Conservation (phyloP, 2,888 invertebrate species). For the Diachrysia chrysitis region DNA sequence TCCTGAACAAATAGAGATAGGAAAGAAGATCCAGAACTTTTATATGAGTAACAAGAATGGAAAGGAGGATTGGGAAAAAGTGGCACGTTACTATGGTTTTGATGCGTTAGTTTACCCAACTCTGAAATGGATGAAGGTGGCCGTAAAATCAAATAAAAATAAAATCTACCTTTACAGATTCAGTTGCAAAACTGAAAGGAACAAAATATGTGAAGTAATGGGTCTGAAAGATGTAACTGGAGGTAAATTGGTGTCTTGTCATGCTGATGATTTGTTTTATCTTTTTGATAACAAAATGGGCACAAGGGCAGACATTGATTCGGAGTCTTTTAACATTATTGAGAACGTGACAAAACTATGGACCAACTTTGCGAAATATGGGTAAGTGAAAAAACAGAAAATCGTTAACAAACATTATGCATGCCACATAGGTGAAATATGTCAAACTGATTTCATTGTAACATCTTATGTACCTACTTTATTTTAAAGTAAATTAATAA, state of each 20-base stretch:
- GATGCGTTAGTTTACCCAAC: slow-evolving; percentile 56
- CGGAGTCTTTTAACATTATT: slow-evolving; percentile 61
- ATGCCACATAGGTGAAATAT: no score
- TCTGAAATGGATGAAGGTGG: slow-evolving; percentile 59
- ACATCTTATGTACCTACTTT: no score
- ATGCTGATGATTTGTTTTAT: slow-evolving; percentile 66
- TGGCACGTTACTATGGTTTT: slow-evolving; percentile 55
- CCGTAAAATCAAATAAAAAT: slow-evolving; percentile 52
- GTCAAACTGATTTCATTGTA: no score
- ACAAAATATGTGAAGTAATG: slow-evolving; percentile 48
- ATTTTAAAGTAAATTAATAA: no score
- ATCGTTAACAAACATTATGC: not conserved
- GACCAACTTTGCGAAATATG: slow-evolving; percentile 70
- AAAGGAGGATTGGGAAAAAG: slow-evolving; percentile 48
- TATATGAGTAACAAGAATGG: slow-evolving; percentile 56
- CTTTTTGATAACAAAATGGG: slow-evolving; percentile 57
- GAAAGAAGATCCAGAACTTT: slow-evolving; percentile 54
- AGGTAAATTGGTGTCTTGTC: slow-evolving; percentile 52
- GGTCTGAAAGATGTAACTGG: slow-evolving; percentile 34
- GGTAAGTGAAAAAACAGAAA: slow-evolving; percentile 55
- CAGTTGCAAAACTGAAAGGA: slow-evolving; percentile 66
- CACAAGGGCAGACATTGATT: slow-evolving; percentile 47
- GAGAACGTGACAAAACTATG: slow-evolving; percentile 64
- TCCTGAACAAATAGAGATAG: slow-evolving; percentile 56
- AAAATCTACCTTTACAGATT: slow-evolving; percentile 68